A percentile compares a stretch with the other conserved stretches of the same genome.
phyloP scores from a whole-genome alignment of 2,797 vertebrate genomes.

The Poeciliopsis turneri region DNA sequence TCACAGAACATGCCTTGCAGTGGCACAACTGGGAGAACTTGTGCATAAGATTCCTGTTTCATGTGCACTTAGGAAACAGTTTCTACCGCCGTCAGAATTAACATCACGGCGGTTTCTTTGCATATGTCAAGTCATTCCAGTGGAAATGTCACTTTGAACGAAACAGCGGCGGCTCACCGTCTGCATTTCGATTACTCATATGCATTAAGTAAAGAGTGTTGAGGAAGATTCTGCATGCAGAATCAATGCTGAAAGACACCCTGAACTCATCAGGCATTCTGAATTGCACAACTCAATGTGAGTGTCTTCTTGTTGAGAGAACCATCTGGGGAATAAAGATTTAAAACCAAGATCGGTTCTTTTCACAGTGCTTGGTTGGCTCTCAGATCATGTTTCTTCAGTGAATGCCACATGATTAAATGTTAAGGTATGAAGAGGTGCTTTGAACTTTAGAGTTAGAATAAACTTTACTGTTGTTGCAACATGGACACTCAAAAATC shows the following conservation, averaged over 20 bases:
- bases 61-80: slow-evolving; percentile 53
- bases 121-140: slow-evolving; percentile 78
- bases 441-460: slow-evolving; percentile 29
- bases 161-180: slow-evolving; percentile 50
- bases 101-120: slow-evolving; percentile 58
- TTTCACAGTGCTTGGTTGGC: slow-evolving; percentile 11
- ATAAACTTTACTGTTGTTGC: slow-evolving; percentile 21
- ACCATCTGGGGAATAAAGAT: slow-evolving; percentile 30
- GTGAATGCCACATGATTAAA: slow-evolving; percentile 43
- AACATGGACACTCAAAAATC: background rate
- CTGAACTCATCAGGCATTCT: slow-evolving; percentile 49
- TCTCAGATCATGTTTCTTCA: slow-evolving; percentile 50
- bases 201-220: slow-evolving; percentile 63
- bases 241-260: slow-evolving; percentile 63
- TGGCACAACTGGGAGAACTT: slow-evolving; percentile 27
- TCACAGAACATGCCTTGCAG: slow-evolving; percentile 43
- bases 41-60: slow-evolving; percentile 33
- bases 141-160: slow-evolving; percentile 76
- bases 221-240: slow-evolving; percentile 58
- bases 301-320: slow-evolving; percentile 41
- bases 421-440: slow-evolving; percentile 27
- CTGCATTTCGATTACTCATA: slow-evolving; percentile 73
- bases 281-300: slow-evolving; percentile 39
- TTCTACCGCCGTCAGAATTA: slow-evolving; percentile 59
- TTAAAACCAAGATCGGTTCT: slow-evolving; percentile 49